Base-by-base conservation (phyloP, 2,888 invertebrate species). In the Pandemis corylana region DNA sequence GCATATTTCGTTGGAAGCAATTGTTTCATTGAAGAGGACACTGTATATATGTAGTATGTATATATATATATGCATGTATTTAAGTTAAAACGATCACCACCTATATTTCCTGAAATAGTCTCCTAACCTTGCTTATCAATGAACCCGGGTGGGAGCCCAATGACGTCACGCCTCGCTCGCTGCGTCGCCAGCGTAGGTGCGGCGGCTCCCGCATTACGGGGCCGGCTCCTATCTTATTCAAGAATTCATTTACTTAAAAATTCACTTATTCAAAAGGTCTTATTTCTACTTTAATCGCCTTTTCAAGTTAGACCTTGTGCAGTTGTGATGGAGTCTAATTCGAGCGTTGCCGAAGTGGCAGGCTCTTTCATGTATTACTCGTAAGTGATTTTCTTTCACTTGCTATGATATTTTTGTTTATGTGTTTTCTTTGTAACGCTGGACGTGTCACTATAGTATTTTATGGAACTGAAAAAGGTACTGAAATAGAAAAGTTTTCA, bases 181-280 rank as follows among this genome's bases (percentile, higher is more conserved):
- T 28, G 46, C 64, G 64, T 65, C 64, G 20, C 20, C 2, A 0
- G 20, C 15, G 13, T 42, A 65, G 64, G 46, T 41, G 46, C 20
- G 46, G 13, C 42, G 64, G 20, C 42, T 41, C 64, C 20, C 41
- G 41, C 46, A 64, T 64, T 65, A 41, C 64, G 28, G 41, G 46
- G 28, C 41, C 20, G 20, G 10, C 36, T 61, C 71, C 61, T 67
- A 67, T 72, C 61, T 72, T 66, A 72, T 72, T 72, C 61, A 71
- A 9, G 13, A 46, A 15, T 71, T 66, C 49, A 41, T 66, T 67
- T 67, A 67, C 65, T 72, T 36, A 46, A n/a, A 51, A 72, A 41
- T 64, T 53, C 51, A 44, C 56, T 44, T 59, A 20, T 59, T 59
- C 59, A 59, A 59, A 59, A 59, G 59, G 28, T 59, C 59, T 28